Evolutionary conservation across 1,140 invertebrate species (phyloP).

Genomic region (Hypsibius dujardini): DNA sequence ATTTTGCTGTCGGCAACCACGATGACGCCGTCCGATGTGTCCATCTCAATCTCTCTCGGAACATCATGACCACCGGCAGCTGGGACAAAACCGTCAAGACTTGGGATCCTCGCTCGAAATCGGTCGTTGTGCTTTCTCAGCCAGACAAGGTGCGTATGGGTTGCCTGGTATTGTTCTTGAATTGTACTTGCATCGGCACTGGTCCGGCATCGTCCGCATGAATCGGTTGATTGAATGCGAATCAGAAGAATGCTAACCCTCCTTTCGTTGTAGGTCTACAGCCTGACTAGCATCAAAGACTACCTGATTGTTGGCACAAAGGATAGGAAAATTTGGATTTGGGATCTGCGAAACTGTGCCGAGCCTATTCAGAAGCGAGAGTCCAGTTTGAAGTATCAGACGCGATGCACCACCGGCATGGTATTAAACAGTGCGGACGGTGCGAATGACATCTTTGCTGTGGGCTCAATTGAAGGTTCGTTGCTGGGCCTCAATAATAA

Average conservation of each 20-base stretch:
- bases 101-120: conserved; percentile 65
- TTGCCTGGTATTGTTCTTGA: too few relatives aligned
- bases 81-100: conserved; percentile 90
- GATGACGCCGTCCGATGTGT: conserved; percentile 55
- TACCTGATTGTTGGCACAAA: conserved; percentile 89
- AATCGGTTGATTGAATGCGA: too few relatives aligned
- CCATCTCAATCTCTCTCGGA: conserved; percentile 1
- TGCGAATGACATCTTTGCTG: conserved; percentile 23
- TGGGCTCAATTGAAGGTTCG: conserved; percentile 74
- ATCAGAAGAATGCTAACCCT: neutral
- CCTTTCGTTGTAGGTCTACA: conserved; percentile 52
- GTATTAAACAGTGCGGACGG: too few relatives aligned
- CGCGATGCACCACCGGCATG: conserved; percentile 53
- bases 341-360: conserved; percentile 95
- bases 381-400: conserved; percentile 95
- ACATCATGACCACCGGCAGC: conserved; percentile 71
- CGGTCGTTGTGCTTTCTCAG: conserved; percentile 63
- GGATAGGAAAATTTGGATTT: conserved; percentile 75
- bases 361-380: conserved; percentile 81
- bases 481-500: too few relatives aligned
- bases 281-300: conserved; percentile 82
- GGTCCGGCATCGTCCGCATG: too few relatives aligned
- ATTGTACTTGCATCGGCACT: too few relatives aligned
- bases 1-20: conserved; percentile 56
- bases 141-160: conserved; percentile 50